Base-by-base conservation (phyloP, 2,113 vertebrate species). In the Cariama cristata region DNA sequence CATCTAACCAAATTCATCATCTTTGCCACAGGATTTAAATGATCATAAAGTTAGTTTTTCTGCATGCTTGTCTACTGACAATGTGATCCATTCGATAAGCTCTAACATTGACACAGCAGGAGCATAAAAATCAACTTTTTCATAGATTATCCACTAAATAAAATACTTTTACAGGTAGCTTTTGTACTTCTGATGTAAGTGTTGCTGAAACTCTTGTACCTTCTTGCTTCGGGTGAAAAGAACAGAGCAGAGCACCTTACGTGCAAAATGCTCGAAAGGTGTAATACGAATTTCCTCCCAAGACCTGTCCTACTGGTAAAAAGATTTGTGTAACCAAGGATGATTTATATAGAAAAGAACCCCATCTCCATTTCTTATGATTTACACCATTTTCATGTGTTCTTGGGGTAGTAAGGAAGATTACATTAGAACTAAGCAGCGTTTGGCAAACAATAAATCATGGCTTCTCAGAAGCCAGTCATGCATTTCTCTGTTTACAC, bases 401-500 rank as follows among this genome's bases (percentile, higher is more conserved):
- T 83, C 58, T 81, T 64, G 32, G 13, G 64, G 58, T 9, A 88
- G 32, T 49, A 44, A 79, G 47, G 52, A 88, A 79, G 24, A 45
- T 21, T 77, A 14, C 21, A 28, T 14, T 23, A 52, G 74, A 85
- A 63, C 27, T 90, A 93, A 80, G 56, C 62, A 28, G 24, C 8
- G 1, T 73, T 88, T 86, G 86, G 67, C 81, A 86, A 66, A 83
- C 2, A 8, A 60, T 90, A 87, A 85, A 79, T 69, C 52, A 40
- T 11, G n/a, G 44, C n/a, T 91, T 90, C 62, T 86, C 74, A 62
- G 87, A 85, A 88, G 66, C 49, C 66, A 76, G 58, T 82, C 81
- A 55, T 73, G 81, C 84, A n/a, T 86, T 91, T 82, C 42, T 87
- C 89, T 94, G 74, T 94, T 94, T 90, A 58, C 58, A 79, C 21